These are phyloP conservation scores for Drosophila neotestacea DNA, from an alignment of 2,888 invertebrate genomes.

Conservation along the genomic window DNA sequence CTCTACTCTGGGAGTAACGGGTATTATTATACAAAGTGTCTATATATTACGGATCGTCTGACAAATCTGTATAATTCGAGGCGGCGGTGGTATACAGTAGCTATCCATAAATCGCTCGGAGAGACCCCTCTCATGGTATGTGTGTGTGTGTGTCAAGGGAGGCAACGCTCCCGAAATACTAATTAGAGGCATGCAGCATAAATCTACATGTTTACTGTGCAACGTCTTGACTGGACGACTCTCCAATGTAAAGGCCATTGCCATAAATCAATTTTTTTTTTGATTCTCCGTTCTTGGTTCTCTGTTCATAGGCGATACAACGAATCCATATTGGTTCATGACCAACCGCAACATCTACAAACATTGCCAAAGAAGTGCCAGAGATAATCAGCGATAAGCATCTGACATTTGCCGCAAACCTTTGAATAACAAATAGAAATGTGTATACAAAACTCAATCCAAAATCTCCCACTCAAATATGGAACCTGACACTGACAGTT, in stretches of 20 bases:
- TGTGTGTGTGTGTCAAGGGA: conserved; percentile 10
- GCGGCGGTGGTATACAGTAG: conserved; percentile 47
- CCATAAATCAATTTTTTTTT: conserved; percentile 49
- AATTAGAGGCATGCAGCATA: conserved; percentile 60
- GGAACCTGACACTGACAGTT: conserved; percentile 23
- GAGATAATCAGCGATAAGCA: conserved; percentile 58
- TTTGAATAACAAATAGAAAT: conserved; percentile 50
- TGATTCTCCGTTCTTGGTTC: conserved; percentile 7
- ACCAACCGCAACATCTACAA: conserved; percentile 38
- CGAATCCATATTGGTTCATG: conserved; percentile 49
- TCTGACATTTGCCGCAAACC: conserved; percentile 51
- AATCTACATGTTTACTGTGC: conserved; percentile 25
- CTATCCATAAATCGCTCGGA: conserved; percentile 70
- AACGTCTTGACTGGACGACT: conserved; percentile 11
- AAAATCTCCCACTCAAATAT: conserved; percentile 11
- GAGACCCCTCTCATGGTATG: conserved; percentile 10
- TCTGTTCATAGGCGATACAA: conserved; percentile 42
- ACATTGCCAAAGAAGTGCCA: conserved; percentile 40
- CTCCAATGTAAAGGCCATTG: conserved; percentile 31
- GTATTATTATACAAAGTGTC: background rate
- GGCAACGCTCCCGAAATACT: conserved; percentile 59
- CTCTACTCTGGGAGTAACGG: too few species aligned
- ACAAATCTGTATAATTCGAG: conserved; percentile 3
- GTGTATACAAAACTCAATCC: background rate
- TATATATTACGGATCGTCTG: conserved; percentile 18